Evolutionary conservation across 2,888 invertebrate species (phyloP).

Genomic region (Chloroclysta siterata): DNA sequence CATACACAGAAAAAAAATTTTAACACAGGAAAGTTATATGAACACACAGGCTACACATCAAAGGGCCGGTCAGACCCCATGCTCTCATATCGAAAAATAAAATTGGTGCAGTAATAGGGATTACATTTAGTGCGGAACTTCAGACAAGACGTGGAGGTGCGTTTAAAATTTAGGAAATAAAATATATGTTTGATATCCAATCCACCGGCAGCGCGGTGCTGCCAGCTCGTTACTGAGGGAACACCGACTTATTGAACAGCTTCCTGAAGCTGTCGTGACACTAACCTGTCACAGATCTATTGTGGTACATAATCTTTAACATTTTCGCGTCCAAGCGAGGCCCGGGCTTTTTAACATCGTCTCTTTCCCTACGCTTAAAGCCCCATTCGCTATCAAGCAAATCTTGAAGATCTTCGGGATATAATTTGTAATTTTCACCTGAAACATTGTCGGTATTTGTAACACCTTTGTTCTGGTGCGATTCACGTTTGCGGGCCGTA

Average conservation of each 20-base stretch:
- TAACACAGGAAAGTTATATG: conserved; percentile 38
- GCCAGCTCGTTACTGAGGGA: conserved; percentile 54
- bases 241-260: conserved; percentile 72
- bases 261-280: conserved; percentile 75
- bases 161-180: conserved; percentile 57
- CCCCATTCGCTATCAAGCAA: conserved; percentile 88
- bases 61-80: conserved; percentile 62
- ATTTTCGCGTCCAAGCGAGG: conserved; percentile 90
- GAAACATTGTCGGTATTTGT: conserved; percentile 78
- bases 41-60: conserved; percentile 53
- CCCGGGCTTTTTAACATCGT: conserved; percentile 98
- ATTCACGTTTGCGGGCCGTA: conserved; percentile 51
- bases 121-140: conserved; percentile 77
- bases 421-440: conserved; percentile 81
- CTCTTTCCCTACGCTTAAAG: conserved; percentile 94
- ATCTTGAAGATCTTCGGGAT: conserved; percentile 84
- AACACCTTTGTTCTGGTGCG: conserved; percentile 62
- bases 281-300: conserved; percentile 84
- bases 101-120: conserved; percentile 68
- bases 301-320: conserved; percentile 79
- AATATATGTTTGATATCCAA: conserved; percentile 51
- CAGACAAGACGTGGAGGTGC: conserved; percentile 75
- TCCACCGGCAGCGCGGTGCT: conserved; percentile 54
- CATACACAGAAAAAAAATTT: conserved; percentile 23
- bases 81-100: conserved; percentile 62